Evolutionary conservation across 1,140 invertebrate genomes (phyloP).

Genomic region (Ceratina calcarata): DNA sequence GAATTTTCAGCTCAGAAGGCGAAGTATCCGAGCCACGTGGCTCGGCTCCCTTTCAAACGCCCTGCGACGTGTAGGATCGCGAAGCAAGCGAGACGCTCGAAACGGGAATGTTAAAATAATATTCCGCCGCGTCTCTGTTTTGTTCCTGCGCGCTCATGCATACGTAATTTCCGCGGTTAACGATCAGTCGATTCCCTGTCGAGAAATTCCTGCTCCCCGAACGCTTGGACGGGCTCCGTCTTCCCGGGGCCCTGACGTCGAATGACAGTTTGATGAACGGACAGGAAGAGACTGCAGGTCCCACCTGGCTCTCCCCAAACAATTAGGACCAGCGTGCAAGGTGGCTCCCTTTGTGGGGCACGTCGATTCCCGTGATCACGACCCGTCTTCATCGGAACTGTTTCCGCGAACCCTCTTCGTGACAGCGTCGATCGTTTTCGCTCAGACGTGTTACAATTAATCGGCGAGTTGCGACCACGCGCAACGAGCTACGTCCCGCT

Average conservation of each 20-base stretch:
- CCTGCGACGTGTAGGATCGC: not conserved
- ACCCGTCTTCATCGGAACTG: slow-evolving; percentile 49
- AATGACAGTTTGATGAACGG: slow-evolving; percentile 70
- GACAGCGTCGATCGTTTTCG: slow-evolving; percentile 41
- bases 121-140: slow-evolving; percentile 46
- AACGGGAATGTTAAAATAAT: slow-evolving; percentile 40
- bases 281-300: slow-evolving; percentile 65
- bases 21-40: slow-evolving; percentile 17
- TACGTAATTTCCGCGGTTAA: slow-evolving; percentile 60
- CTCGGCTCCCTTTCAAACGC: not conserved
- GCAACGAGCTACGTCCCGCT: slow-evolving; percentile 18
- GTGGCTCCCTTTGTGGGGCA: slow-evolving; percentile 58
- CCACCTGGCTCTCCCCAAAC: slow-evolving; percentile 65
- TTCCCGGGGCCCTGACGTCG: slow-evolving; percentile 56
- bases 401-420: slow-evolving; percentile 23
- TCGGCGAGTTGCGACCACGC: too few species aligned
- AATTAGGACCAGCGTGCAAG: slow-evolving; percentile 65
- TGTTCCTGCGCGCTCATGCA: slow-evolving; percentile 56
- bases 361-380: slow-evolving; percentile 55
- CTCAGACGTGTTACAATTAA: slow-evolving; percentile 49
- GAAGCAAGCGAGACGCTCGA: slow-evolving; percentile 21
- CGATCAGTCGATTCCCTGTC: slow-evolving; percentile 65
- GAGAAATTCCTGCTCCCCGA: slow-evolving; percentile 41
- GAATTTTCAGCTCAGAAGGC: slow-evolving; percentile 14
- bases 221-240: slow-evolving; percentile 49